Evolutionary conservation across 2,888 invertebrate species (phyloP).

Genomic region (Pediacus dermestoides): DNA sequence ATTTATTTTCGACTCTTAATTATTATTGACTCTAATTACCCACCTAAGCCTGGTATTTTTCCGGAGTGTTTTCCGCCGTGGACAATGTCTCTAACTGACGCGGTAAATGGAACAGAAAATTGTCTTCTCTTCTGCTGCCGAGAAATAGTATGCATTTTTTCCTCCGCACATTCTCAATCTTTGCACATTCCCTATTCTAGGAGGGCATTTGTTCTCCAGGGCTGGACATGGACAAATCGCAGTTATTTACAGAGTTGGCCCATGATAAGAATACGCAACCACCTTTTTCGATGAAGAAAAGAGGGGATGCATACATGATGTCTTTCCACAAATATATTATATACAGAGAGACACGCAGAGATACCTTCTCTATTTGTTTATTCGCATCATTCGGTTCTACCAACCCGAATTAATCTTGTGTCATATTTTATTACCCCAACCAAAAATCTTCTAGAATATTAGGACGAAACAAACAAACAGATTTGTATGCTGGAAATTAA

Average conservation of each 20-base stretch:
- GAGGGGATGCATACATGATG: background rate
- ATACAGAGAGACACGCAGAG: too few species aligned
- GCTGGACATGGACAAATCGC: constrained; percentile 51
- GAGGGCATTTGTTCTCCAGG: constrained; percentile 42
- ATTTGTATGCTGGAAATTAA: too few species aligned
- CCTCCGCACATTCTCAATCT: constrained; percentile 48
- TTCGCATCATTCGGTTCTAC: too few species aligned
- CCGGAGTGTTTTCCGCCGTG: constrained; percentile 27
- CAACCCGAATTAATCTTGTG: too few species aligned
- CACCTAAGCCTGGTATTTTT: constrained; percentile 46
- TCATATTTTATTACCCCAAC: too few species aligned
- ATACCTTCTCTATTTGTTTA: too few species aligned
- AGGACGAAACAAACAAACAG: too few species aligned
- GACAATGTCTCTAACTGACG: constrained; percentile 45
- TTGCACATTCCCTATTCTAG: constrained; percentile 47
- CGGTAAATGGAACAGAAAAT: constrained; percentile 53
- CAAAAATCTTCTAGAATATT: too few species aligned
- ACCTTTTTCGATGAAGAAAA: too few species aligned
- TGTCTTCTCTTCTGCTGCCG: constrained; percentile 45
- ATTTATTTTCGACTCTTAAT: constrained; percentile 47
- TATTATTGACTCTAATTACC: constrained; percentile 50
- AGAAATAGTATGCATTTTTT: constrained; percentile 50
- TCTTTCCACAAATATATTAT: constrained; percentile 5
- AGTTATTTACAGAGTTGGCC: constrained; percentile 49
- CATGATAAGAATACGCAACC: constrained; percentile 47